phyloP scores from a whole-genome alignment of 2,888 invertebrate species.

The Temnothorax unifasciatus region DNA sequence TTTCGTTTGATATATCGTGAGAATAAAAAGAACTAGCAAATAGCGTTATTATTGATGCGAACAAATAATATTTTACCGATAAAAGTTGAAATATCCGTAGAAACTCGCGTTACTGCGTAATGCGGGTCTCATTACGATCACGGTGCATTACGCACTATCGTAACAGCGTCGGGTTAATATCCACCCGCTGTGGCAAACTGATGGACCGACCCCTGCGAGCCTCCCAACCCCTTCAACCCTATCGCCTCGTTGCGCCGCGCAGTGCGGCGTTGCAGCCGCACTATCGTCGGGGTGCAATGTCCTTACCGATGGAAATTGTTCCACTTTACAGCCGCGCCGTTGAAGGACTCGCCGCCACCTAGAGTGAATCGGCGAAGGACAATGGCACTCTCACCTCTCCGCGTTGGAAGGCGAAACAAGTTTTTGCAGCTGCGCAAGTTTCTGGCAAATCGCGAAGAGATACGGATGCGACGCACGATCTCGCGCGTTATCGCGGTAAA shows the following conservation, averaged over 20 bases:
- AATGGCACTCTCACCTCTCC: neutral
- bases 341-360: constrained; percentile 24
- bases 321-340: constrained; percentile 38
- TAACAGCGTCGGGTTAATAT: constrained; percentile 39
- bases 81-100: neutral
- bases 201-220: constrained; percentile 23
- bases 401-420: neutral
- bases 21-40: neutral
- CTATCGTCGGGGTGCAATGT: constrained; percentile 42
- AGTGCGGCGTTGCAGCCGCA: constrained; percentile 49
- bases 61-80: neutral
- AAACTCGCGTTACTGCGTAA: constrained; percentile 30
- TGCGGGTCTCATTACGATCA: constrained; percentile 15
- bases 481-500: neutral
- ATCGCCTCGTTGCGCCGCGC: constrained; percentile 42
- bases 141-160: constrained; percentile 47
- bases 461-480: constrained; percentile 17
- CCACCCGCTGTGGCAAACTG: constrained; percentile 46
- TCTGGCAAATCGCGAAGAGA: neutral
- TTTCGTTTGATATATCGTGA: neutral
- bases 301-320: constrained; percentile 46
- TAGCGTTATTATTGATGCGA: neutral
- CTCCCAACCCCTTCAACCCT: constrained; percentile 28
- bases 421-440: neutral
- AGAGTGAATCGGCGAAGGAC: neutral